phyloP scores from a whole-genome alignment of 2,797 vertebrate species.

The Microcaecilia unicolor region DNA sequence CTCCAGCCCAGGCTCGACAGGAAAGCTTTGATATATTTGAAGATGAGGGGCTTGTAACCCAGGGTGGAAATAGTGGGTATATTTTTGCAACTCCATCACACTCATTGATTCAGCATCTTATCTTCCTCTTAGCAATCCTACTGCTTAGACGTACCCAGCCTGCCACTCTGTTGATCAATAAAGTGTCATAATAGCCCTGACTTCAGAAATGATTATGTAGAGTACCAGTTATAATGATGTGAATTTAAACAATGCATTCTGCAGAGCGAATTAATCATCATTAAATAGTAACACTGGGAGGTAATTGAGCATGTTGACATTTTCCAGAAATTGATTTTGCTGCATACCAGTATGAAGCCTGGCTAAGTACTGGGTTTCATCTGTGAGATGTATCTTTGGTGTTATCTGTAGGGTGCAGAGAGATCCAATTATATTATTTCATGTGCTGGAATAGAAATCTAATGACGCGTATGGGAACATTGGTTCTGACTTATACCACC shows the following conservation, averaged over 20 bases:
- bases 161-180: slow-evolving; percentile 1
- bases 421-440: too few species aligned
- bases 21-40: slow-evolving; percentile 97
- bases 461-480: too few species aligned
- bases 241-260: slow-evolving; percentile 16
- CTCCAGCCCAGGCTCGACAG: slow-evolving; percentile 58
- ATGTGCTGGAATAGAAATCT: too few species aligned
- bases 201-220: slow-evolving; percentile 14
- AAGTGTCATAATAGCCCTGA: neutral
- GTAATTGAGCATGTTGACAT: slow-evolving; percentile 24
- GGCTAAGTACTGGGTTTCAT: neutral
- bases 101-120: neutral
- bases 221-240: slow-evolving; percentile 1
- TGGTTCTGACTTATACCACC: too few species aligned
- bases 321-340: slow-evolving; percentile 22
- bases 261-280: slow-evolving; percentile 12
- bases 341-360: neutral
- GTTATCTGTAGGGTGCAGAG: too few species aligned
- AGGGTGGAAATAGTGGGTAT: slow-evolving; percentile 64
- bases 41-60: slow-evolving; percentile 83
- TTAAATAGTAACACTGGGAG: slow-evolving; percentile 11
- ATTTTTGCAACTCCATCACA: neutral
- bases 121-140: neutral
- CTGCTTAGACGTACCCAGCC: neutral
- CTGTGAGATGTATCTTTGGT: too few species aligned